Evolutionary conservation across 2,113 vertebrate genomes (phyloP), one percentile per base, ranked within the genome.

Genomic region (Gallinago media): DNA sequence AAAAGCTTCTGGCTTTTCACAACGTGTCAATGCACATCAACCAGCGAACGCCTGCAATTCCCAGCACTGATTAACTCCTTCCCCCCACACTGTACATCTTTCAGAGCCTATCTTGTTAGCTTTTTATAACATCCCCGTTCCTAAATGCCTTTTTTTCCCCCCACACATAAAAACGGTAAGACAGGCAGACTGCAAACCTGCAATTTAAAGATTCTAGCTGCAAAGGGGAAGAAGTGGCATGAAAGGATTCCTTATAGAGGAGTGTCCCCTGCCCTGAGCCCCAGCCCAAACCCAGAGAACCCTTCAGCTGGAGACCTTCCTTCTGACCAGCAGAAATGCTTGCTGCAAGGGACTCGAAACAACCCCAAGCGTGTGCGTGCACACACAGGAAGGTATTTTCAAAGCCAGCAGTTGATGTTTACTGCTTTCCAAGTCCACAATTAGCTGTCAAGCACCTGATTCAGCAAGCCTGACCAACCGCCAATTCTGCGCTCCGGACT

Each of bases 1-100:
- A 93, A 96, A 94, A 89, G 91, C 94, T 89, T 75, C 85, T 50
- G 85, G 95, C 85, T 92, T 89, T 81, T 75, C 86, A 88, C 75
- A 75, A 7, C 17, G 83, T 89, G 84, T 93, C 76, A 75, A 42
- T 0, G 10, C 34, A 79, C 49, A 85, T 95, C 71, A 91, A 31
- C 62, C 1, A 0, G 58, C 46, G 62, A 89, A 92, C 55, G 22
- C 72, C 40, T 67, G 68, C 87, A 85, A 86, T 73, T 80, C 66
- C 77, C 68, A 63, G 63, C 75, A 61, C 67, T 26, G 50, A 92
- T 73, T 82, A 94, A 94, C 62, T 94, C 79, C 17, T 87, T 77
- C 46, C 20, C 86, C 50, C 66, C 26, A 22, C 7, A 44, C 68
- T 42, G 54, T 36, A 18, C n/a, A 23, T 4, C 1, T 84, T 68